Evolutionary conservation across 2,888 invertebrate species (phyloP), one percentile per base, ranked within the genome.

Genomic region (Seira sanloemensis): DNA sequence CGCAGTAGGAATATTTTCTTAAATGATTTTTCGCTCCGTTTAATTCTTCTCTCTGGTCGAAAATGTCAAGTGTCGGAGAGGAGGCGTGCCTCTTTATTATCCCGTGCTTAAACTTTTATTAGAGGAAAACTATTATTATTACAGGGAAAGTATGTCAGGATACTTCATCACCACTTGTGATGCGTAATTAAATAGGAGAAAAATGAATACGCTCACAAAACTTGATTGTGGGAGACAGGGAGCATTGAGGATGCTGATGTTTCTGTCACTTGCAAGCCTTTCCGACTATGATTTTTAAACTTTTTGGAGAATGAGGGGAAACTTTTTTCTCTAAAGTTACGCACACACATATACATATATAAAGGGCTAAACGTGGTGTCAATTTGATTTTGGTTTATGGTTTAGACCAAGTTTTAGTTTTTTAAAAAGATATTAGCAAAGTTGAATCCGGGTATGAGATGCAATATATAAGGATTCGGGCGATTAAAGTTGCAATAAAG

Each of bases 181-280:
- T 71, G 80, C 16, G 74, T 80, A 74, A 80, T 80, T 80, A 80
- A 80, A 74, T 67, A 68, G 24, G 66, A 73, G 54, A 7, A 68
- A 79, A 79, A 37, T 37, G 37, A 37, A 12, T 37, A 12, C 12
- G 4, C 12, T 37, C 4, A 7, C 12, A 12, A 37, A 12, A 4
- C 12, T 4, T 37, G 37, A 37, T 37, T 37, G 37, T 12, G 5
- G 4, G 37, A 37, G 12, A 37, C 5, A 7, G 37, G 37, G 12
- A 37, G 4, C 37, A 4, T 37, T n/a, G n/a, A n/a, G n/a, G n/a
- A n/a, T n/a, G n/a, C n/a, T n/a, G n/a, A n/a, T n/a, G 37, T 37
- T 7, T 12, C 12, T 37, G 37, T 37, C 37, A 12, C 12, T 37
- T 37, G 4, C 37, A 37, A 37, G 5, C 12, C 12, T 37, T 7